A percentile compares a stretch with the other conserved stretches of the same genome.
Conservation (phyloP, 2,888 invertebrate genomes). For the Philonicus albiceps region DNA sequence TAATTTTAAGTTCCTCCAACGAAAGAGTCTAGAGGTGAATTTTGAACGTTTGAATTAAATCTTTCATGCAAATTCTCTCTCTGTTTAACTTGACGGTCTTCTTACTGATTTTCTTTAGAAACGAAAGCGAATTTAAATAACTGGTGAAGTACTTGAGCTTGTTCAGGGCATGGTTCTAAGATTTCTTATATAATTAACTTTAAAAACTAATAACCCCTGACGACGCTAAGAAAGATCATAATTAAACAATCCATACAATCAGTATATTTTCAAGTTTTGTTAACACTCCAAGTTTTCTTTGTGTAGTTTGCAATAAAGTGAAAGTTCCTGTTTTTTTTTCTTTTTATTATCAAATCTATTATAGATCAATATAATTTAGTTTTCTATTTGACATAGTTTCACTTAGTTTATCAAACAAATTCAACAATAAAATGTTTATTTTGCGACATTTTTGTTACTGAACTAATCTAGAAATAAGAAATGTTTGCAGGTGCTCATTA, state of each 20-base stretch:
- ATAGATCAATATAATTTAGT: no score
- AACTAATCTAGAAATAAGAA: neutral
- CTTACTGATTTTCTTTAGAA: neutral
- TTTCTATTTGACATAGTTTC: no score
- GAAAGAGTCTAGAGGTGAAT: neutral
- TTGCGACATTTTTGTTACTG: neutral
- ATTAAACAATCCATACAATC: neutral
- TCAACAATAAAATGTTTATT: no score
- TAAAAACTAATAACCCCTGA: neutral
- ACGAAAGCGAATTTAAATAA: neutral
- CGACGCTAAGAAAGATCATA: neutral
- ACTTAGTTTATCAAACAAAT: no score
- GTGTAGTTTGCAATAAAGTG: neutral
- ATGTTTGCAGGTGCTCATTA: neutral
- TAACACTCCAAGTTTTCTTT: neutral
- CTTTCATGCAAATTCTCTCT: neutral
- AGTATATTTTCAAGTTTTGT: neutral
- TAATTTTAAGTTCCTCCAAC: neutral
- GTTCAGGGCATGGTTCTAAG: neutral
- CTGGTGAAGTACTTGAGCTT: neutral
- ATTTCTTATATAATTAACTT: neutral
- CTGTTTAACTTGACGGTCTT: neutral
- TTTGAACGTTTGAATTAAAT: neutral
- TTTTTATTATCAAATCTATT: no score
- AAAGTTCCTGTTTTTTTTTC: no score